phyloP scores from a whole-genome alignment of 1,140 invertebrate genomes.

The Zaprionus africanus region DNA sequence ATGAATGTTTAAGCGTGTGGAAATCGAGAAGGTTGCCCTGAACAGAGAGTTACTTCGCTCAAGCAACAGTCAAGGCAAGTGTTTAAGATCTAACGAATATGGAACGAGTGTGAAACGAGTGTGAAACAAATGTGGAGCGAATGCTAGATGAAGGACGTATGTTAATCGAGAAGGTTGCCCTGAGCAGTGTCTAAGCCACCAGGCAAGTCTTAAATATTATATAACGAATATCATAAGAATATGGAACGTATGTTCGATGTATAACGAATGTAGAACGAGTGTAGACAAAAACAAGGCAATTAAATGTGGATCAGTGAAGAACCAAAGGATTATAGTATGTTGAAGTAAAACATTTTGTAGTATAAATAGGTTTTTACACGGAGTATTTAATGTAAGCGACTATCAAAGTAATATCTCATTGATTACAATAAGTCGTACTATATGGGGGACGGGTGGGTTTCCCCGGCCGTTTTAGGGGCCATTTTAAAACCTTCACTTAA shows the following conservation, averaged over 20 bases:
- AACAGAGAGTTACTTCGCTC: neutral
- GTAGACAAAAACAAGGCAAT: no score
- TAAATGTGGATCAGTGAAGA: no score
- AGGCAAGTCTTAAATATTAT: neutral
- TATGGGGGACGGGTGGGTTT: no score
- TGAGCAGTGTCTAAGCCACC: neutral
- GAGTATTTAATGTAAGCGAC: no score
- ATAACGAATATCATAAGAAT: no score
- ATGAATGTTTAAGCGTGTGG: constrained; percentile 1
- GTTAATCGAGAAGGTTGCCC: neutral
- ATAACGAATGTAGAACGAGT: neutral
- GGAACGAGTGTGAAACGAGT: neutral
- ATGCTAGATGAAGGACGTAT: neutral
- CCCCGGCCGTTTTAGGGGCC: no score
- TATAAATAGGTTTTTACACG: no score
- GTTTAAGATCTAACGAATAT: neutral
- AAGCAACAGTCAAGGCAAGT: neutral
- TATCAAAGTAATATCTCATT: no score
- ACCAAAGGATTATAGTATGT: no score
- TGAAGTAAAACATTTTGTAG: no score
- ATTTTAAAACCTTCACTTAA: no score
- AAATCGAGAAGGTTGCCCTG: neutral
- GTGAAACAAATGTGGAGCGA: neutral
- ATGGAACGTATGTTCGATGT: neutral
- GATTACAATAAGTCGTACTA: no score